Percentiles rank a stretch among this genome's conserved stretches.
These are phyloP conservation scores for Benthosema pterotum DNA, from an alignment of 2,797 vertebrate species.

Conservation along the genomic window DNA sequence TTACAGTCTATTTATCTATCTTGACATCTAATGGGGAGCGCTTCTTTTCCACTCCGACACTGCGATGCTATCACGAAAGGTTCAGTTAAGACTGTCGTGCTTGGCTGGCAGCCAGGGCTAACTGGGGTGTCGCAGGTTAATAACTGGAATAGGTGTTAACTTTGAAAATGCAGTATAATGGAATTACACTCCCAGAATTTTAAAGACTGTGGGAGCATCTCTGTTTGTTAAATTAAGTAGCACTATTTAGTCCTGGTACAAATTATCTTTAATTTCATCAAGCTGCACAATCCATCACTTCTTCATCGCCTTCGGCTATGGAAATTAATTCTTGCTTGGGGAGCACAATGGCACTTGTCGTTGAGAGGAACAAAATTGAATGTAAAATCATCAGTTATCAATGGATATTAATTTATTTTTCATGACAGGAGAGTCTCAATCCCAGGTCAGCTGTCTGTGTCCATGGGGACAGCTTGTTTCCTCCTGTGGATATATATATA, in stretches of 20 bases:
- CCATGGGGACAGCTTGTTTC: too few relatives aligned
- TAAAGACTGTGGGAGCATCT: conserved; percentile 19
- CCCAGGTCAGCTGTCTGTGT: too few relatives aligned
- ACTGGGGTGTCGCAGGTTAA: conserved; percentile 62
- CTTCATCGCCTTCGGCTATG: too few relatives aligned
- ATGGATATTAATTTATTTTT: too few relatives aligned
- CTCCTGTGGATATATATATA: too few relatives aligned
- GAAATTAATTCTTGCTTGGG: conserved; percentile 1
- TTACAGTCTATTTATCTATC: conserved; percentile 76
- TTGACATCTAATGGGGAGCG: conserved; percentile 75
- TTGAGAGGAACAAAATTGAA: too few relatives aligned
- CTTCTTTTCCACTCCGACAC: conserved; percentile 66
- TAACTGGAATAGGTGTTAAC: conserved; percentile 65
- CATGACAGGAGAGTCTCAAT: too few relatives aligned
- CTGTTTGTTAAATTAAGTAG: conserved; percentile 27
- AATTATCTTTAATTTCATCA: conserved; percentile 22
- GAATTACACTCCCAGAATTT: conserved; percentile 40
- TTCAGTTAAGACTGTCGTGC: conserved; percentile 59
- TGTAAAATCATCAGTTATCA: too few relatives aligned
- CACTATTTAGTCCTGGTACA: conserved; percentile 1
- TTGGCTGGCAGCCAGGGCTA: conserved; percentile 40
- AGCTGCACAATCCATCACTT: neutral
- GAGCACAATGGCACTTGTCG: too few relatives aligned
- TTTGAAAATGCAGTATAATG: conserved; percentile 52
- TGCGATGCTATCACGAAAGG: conserved; percentile 63